Percentiles rank a stretch among this genome's conserved stretches.
These are phyloP conservation scores for Leptodactylus fallax DNA, from an alignment of 2,797 vertebrate genomes.

Conservation along the genomic window DNA sequence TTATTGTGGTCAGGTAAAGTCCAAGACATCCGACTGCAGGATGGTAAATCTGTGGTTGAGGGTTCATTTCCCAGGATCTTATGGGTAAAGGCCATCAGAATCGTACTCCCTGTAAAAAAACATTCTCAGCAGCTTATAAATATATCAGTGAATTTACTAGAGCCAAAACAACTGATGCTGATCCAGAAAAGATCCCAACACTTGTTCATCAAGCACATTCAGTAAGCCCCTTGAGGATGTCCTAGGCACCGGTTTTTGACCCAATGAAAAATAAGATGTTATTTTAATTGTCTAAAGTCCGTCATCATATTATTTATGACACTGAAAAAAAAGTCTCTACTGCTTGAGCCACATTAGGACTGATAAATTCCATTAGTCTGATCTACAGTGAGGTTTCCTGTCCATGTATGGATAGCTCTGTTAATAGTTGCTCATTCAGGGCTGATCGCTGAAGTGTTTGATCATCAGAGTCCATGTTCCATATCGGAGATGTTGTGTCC, in stretches of 20 bases:
- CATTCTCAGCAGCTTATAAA: neutral
- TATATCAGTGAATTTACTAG: neutral
- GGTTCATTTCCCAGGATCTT: neutral
- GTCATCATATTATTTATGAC: no score
- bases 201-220: neutral
- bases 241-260: neutral
- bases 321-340: neutral
- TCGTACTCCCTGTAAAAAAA: neutral
- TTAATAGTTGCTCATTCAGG: constrained; percentile 29
- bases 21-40: neutral
- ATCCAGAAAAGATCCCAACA: neutral
- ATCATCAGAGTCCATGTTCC: neutral
- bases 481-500: neutral
- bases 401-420: constrained; percentile 35
- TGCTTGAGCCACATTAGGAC: neutral
- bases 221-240: neutral
- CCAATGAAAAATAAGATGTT: neutral
- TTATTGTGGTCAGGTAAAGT: neutral
- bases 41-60: neutral
- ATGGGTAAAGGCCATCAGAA: neutral
- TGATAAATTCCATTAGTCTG: neutral
- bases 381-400: constrained; percentile 52
- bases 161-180: neutral
- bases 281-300: neutral
- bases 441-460: constrained; percentile 10